A percentile compares a stretch with the other conserved stretches of the same genome.
phyloP scores from a whole-genome alignment of 2,113 vertebrate genomes.

The Sakesphorus luctuosus region DNA sequence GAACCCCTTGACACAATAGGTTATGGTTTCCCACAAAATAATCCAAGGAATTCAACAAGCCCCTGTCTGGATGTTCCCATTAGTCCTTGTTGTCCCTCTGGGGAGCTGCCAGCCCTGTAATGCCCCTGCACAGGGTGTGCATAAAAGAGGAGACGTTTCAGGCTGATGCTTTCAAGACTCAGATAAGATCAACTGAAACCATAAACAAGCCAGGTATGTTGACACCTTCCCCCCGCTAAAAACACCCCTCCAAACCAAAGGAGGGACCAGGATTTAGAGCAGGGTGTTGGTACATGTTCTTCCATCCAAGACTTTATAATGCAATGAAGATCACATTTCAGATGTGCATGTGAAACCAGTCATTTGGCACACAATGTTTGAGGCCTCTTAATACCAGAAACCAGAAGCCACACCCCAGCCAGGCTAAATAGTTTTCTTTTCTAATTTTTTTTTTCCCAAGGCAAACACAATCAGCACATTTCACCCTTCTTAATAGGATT shows the following conservation, averaged over 20 bases:
- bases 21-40: not conserved
- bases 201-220: not conserved
- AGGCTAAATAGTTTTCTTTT: not conserved
- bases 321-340: conserved; percentile 15
- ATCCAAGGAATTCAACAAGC: not conserved
- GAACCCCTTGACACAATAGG: not conserved
- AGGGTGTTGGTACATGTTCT: not conserved
- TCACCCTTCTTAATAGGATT: not conserved
- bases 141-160: not conserved
- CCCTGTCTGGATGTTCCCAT: not conserved
- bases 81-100: not conserved
- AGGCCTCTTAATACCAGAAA: conserved; percentile 32
- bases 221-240: not conserved
- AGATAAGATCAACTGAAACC: conserved; percentile 36
- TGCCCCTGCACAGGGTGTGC: not conserved
- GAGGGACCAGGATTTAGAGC: not conserved
- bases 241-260: not conserved
- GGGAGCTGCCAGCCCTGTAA: not conserved
- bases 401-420: not conserved
- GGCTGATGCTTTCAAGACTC: not conserved
- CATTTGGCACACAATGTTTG: not conserved
- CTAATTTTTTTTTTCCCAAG: not conserved
- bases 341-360: not conserved
- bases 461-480: not conserved
- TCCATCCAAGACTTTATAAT: not conserved